Evolutionary conservation across 1,140 invertebrate genomes (phyloP).

Genomic region (Drosophila sulfurigaster): DNA sequence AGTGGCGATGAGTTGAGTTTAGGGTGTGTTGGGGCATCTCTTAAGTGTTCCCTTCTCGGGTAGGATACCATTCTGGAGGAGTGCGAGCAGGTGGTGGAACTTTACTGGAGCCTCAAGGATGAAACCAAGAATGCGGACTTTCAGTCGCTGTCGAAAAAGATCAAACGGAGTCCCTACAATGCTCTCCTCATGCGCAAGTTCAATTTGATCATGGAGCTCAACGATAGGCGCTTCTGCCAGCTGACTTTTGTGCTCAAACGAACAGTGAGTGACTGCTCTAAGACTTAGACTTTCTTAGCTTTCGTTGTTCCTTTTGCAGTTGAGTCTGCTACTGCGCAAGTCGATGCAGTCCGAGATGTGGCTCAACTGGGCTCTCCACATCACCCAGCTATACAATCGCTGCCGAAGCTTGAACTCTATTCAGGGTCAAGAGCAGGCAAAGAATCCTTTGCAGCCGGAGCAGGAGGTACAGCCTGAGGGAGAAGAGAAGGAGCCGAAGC

Average conservation of each 20-base stretch:
- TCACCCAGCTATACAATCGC: slow-evolving; percentile 77
- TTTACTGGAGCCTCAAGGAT: slow-evolving; percentile 78
- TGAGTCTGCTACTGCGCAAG: slow-evolving; percentile 69
- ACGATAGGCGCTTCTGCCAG: slow-evolving; percentile 79
- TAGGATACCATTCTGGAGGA: slow-evolving; percentile 81
- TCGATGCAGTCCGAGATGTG: slow-evolving; percentile 78
- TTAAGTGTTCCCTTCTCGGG: not conserved
- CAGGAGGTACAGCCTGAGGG: slow-evolving; percentile 8
- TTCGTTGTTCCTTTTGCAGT: slow-evolving; percentile 21
- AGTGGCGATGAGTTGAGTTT: not conserved
- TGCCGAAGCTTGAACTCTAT: slow-evolving; percentile 62
- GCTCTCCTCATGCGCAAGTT: slow-evolving; percentile 79
- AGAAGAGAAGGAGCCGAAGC: slow-evolving; percentile 51
- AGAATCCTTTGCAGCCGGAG: slow-evolving; percentile 9
- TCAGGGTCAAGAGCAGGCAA: slow-evolving; percentile 3
- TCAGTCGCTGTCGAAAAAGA: slow-evolving; percentile 78
- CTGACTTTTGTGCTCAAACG: slow-evolving; percentile 80
- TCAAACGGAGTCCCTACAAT: slow-evolving; percentile 83
- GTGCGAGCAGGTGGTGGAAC: slow-evolving; percentile 75
- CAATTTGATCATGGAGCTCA: slow-evolving; percentile 69
- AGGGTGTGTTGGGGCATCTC: too few species aligned
- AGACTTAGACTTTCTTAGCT: not conserved
- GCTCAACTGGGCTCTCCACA: slow-evolving; percentile 77
- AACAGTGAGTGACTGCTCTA: slow-evolving; percentile 57
- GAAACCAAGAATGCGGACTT: slow-evolving; percentile 76